Conservation (phyloP, 2,797 vertebrate species). For the Enteromius viviparus region DNA sequence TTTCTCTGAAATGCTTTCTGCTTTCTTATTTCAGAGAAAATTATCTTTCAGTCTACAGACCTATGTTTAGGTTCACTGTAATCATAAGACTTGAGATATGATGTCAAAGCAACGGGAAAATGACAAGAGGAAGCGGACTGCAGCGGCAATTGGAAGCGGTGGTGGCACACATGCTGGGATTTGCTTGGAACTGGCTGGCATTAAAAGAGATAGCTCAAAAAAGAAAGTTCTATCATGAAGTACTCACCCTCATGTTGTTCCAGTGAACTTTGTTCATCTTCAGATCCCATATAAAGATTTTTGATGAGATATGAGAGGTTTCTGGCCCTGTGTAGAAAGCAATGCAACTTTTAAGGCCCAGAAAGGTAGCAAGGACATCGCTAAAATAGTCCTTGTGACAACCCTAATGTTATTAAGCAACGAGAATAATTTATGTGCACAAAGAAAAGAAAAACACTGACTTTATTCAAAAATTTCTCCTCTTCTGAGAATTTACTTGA, state of each 20-base stretch:
- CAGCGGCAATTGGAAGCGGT: background rate
- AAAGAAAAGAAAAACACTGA: background rate
- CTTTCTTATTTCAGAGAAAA: constrained; percentile 1
- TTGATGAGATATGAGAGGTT: background rate
- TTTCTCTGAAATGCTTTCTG: background rate
- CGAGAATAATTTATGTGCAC: background rate
- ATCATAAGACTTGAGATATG: constrained; percentile 3
- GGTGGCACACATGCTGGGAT: background rate
- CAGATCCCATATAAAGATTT: background rate
- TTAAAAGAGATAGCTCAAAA: background rate
- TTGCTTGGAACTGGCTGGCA: background rate
- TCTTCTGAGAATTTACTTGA: background rate
- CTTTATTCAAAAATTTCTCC: background rate
- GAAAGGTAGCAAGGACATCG: background rate
- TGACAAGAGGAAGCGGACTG: background rate
- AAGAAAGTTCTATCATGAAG: background rate
- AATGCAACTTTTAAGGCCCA: background rate
- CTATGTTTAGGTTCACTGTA: background rate
- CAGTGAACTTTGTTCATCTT: background rate
- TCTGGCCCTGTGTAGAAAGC: background rate
- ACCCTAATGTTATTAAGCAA: background rate
- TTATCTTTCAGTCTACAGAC: background rate
- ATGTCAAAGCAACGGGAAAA: background rate
- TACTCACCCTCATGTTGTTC: background rate
- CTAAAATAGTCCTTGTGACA: background rate